Conservation (phyloP, 37 sponge, comb jelly and placozoan species). For the Ephydatia muelleri region DNA sequence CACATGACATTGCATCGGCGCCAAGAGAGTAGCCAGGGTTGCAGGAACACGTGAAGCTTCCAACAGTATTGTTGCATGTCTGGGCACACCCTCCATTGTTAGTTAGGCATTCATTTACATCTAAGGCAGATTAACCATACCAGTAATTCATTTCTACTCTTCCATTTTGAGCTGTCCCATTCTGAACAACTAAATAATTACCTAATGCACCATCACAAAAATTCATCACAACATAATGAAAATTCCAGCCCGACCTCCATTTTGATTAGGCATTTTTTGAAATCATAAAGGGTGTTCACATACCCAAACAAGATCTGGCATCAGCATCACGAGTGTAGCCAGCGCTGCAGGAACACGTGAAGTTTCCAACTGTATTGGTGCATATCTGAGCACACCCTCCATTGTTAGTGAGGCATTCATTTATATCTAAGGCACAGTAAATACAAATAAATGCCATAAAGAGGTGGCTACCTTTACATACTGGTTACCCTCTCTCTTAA, state of each 20-base stretch:
- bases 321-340: conserved; percentile 13
- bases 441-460: background rate
- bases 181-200: background rate
- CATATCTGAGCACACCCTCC: conserved; percentile 33
- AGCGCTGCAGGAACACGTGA: conserved; percentile 7
- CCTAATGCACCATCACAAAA: background rate
- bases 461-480: background rate
- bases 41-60: conserved; percentile 19
- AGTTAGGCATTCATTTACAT: background rate
- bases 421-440: conserved; percentile 8
- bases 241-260: background rate
- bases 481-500: background rate
- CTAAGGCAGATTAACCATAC: background rate
- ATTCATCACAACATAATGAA: background rate
- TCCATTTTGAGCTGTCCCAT: background rate
- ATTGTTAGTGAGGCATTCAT: conserved; percentile 13
- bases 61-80: conserved; percentile 11
- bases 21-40: conserved; percentile 25
- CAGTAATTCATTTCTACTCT: conserved; percentile 9
- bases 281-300: background rate
- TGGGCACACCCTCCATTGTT: background rate
- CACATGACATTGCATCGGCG: conserved; percentile 18
- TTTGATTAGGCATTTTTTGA: background rate
- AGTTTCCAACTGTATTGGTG: conserved; percentile 10
- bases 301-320: conserved; percentile 14